Percentiles rank a stretch among this genome's conserved stretches.
phyloP scores from a whole-genome alignment of 2,113 vertebrate genomes.

The Nyctibius bracteatus region DNA sequence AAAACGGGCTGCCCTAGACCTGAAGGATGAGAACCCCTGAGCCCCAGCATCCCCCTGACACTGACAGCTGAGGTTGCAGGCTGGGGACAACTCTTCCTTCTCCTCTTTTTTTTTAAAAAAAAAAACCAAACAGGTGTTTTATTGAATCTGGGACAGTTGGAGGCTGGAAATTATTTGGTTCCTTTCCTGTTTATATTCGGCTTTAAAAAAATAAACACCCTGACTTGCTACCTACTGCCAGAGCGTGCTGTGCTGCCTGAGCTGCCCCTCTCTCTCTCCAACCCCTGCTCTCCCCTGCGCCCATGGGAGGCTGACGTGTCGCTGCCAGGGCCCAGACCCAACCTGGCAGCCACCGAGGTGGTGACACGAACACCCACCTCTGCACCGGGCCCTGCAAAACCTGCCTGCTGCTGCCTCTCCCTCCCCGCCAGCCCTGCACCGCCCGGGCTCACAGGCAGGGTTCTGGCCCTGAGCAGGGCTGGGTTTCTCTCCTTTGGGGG shows the following conservation, averaged over 20 bases:
- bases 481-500: accelerated
- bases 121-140: not conserved
- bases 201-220: not conserved
- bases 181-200: not conserved
- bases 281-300: not conserved
- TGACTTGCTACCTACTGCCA: not conserved
- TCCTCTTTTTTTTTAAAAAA: not conserved
- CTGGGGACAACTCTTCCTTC: not conserved
- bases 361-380: not conserved
- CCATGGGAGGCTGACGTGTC: not conserved
- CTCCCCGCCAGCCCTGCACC: accelerated
- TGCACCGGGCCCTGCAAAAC: not conserved
- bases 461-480: not conserved
- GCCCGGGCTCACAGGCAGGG: accelerated
- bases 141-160: not conserved
- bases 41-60: not conserved
- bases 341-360: accelerated
- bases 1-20: not conserved
- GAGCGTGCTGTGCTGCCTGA: not conserved
- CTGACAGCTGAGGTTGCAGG: not conserved
- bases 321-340: accelerated
- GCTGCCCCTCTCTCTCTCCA: not conserved
- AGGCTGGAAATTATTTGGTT: not conserved
- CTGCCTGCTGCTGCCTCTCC: not conserved
- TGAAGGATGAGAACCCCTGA: not conserved